Base-by-base conservation (phyloP, 2,797 vertebrate genomes). In the Betta splendens region DNA sequence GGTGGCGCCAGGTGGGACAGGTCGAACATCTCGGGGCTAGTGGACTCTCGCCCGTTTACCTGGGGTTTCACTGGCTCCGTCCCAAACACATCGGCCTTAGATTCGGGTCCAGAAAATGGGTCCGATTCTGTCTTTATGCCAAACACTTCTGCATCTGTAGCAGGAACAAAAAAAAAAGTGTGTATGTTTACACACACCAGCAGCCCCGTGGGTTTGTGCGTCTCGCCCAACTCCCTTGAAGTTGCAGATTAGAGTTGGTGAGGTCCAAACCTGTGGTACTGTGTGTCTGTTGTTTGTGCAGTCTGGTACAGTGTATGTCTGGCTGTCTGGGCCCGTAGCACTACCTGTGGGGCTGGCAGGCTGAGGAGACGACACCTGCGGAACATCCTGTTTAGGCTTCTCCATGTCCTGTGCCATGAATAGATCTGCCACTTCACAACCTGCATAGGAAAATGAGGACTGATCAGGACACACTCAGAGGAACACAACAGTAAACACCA, bases 11-110 rank as follows among this genome's bases (percentile, higher is more conserved):
- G 87, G 6, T 72, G 76, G 3, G 89, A 55, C 17, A 95, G 78
- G 71, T 94, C 93, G 8, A 94, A 93, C 72, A 89, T 80, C 59
- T 94, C 92, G 0, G 92, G 89, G 40, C 93, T 96, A 77, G 88
- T 88, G 0, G 74, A 85, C 38, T 91, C 91, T 0, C 79, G 69
- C 12, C 94, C 94, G 0, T 96, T 95, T 53, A 94, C 88, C 69
- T 88, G 92, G 35, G 84, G 77, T 45, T 71, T 85, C 15, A 83
- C 84, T 6, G 81, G 63, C 0, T 88, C 81, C 0, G 64, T 73
- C 7, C 89, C 85, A 26, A 97, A 95, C 5, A 88, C 91, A 75
- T 94, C 92, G 8, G 85, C 38, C 40, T 90, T 92, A 81, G 86
- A 72, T 56, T 82, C 75, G 3, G 33, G 53, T 39, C 28, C 71